A percentile compares a stretch with the other conserved stretches of the same genome.
Conservation (phyloP, 2,113 vertebrate genomes). For the Pardalotus punctatus region DNA sequence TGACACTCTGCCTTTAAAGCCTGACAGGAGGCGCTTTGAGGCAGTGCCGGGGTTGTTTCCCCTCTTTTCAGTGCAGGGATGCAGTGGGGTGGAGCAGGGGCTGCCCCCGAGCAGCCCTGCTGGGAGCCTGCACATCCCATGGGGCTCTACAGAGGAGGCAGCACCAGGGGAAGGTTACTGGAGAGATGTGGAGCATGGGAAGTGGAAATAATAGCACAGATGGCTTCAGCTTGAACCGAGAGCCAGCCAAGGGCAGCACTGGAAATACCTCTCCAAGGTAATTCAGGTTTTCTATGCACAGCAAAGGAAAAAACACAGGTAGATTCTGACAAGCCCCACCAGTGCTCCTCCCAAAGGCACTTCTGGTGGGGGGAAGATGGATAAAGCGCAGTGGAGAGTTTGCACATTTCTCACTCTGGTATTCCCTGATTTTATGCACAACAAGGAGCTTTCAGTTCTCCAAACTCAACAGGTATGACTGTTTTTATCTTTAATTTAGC, state of each 20-base stretch:
- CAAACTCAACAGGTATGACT: neutral
- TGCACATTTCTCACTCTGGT: neutral
- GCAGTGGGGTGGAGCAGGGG: neutral
- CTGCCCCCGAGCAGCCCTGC: neutral
- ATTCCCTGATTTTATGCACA: neutral
- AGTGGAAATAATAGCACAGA: neutral
- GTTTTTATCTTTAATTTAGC: neutral
- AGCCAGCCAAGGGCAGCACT: neutral
- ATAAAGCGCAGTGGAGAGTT: neutral
- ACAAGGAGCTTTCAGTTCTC: neutral
- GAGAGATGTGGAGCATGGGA: neutral
- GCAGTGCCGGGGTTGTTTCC: neutral
- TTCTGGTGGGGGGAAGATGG: neutral
- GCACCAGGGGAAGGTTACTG: neutral
- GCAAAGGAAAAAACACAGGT: neutral
- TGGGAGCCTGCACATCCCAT: neutral
- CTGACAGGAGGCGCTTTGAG: neutral
- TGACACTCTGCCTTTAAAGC: neutral
- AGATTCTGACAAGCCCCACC: no score
- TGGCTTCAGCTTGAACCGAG: accelerated
- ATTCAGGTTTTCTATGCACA: neutral
- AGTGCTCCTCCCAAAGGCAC: neutral
- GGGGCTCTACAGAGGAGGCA: neutral
- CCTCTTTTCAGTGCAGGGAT: neutral
- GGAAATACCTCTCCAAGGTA: neutral